A percentile compares a stretch with the other conserved stretches of the same genome.
Conservation (phyloP, 2,797 vertebrate species). For the Tenualosa ilisha region DNA sequence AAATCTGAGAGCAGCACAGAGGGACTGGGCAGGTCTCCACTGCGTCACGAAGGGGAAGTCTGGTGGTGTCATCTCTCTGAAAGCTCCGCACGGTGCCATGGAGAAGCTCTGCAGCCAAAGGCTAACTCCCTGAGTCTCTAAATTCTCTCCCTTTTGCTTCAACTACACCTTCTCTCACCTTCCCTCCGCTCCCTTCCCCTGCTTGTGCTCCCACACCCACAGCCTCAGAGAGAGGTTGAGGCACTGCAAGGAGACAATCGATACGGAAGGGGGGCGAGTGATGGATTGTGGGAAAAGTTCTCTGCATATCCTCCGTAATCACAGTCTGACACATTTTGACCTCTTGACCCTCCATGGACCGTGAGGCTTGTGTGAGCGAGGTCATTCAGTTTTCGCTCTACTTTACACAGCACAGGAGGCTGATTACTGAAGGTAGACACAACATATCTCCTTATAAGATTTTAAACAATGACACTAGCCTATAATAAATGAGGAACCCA, state of each 20-base stretch:
- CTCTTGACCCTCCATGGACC: background rate
- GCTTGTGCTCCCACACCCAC: conserved; percentile 5
- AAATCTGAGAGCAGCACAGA: background rate
- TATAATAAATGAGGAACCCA: background rate
- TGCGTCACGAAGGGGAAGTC: conserved; percentile 9
- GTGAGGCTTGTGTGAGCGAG: background rate
- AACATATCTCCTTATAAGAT: background rate
- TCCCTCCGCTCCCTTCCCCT: background rate
- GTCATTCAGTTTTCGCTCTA: background rate
- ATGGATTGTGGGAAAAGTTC: conserved; percentile 38
- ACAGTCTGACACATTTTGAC: background rate
- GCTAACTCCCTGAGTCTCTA: background rate
- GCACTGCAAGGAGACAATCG: conserved; percentile 18
- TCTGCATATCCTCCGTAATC: conserved; percentile 35
- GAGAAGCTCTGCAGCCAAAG: background rate
- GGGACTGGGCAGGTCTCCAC: background rate
- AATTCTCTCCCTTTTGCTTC: background rate
- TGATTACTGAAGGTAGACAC: background rate
- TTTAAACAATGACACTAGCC: background rate
- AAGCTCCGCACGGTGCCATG: background rate
- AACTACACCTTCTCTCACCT: background rate
- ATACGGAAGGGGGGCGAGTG: conserved; percentile 14
- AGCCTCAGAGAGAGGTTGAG: background rate
- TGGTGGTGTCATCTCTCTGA: conserved; percentile 13
- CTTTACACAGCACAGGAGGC: background rate